phyloP scores from a whole-genome alignment of 2,113 vertebrate genomes.

The Rhagologus leucostigma region DNA sequence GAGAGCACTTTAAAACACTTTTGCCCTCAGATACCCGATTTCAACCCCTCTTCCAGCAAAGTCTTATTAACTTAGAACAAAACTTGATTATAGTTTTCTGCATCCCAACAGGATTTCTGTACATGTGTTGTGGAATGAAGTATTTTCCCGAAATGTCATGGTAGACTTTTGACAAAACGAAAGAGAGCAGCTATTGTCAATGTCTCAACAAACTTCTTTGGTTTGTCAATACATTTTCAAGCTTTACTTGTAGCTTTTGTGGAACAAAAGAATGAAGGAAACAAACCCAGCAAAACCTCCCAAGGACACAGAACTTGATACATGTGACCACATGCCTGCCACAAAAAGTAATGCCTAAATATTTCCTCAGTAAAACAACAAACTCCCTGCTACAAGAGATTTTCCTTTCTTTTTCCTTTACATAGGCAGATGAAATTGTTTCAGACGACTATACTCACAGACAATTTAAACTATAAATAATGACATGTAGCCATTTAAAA shows the following conservation, averaged over 20 bases:
- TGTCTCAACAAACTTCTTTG: background rate
- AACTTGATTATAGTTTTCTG: background rate
- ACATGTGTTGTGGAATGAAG: background rate
- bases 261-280: background rate
- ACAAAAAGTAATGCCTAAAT: background rate
- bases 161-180: background rate
- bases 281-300: background rate
- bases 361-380: background rate
- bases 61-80: background rate
- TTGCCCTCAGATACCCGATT: background rate
- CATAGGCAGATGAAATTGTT: background rate
- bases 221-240: background rate
- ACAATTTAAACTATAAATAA: background rate
- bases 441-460: background rate
- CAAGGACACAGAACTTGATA: background rate
- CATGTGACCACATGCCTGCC: background rate
- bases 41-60: background rate
- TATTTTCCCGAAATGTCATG: background rate
- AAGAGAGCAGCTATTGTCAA: background rate
- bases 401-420: background rate
- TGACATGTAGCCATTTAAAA: background rate
- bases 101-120: background rate
- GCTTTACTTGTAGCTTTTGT: background rate
- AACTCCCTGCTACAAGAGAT: background rate
- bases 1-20: background rate